phyloP scores from a whole-genome alignment of 2,113 vertebrate species.

The Pseudois nayaur region DNA sequence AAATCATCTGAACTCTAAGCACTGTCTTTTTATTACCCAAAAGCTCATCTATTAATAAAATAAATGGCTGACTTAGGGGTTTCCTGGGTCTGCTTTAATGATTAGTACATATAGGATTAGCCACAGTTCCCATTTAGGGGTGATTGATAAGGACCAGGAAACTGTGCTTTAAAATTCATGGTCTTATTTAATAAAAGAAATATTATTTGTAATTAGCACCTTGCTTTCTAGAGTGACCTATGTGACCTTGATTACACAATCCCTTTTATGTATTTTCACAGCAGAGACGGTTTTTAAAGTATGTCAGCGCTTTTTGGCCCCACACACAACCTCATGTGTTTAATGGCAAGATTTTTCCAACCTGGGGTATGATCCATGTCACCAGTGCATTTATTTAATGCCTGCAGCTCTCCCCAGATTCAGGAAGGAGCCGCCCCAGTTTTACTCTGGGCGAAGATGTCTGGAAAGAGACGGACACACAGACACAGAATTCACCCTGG shows the following conservation, averaged over 20 bases:
- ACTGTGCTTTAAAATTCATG: neutral
- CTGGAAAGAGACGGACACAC: neutral
- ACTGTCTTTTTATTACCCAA: neutral
- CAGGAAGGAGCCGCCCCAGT: neutral
- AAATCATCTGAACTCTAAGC: neutral
- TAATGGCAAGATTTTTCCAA: neutral
- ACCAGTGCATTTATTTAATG: neutral
- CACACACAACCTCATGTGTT: neutral
- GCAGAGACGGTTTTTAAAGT: neutral
- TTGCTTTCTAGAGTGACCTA: neutral
- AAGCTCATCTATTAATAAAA: neutral
- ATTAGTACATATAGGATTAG: neutral
- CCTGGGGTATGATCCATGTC: neutral
- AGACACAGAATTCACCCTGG: neutral
- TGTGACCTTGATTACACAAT: neutral
- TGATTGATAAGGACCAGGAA: neutral
- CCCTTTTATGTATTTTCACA: neutral
- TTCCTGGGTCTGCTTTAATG: neutral
- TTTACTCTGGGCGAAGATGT: neutral
- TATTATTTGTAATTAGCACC: neutral
- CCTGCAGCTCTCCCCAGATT: neutral
- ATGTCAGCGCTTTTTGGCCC: neutral
- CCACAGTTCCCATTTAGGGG: neutral
- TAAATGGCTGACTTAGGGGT: neutral
- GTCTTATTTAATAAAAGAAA: neutral